Evolutionary conservation across 2,888 invertebrate species (phyloP).

Genomic region (Ischnus inquisitorius): DNA sequence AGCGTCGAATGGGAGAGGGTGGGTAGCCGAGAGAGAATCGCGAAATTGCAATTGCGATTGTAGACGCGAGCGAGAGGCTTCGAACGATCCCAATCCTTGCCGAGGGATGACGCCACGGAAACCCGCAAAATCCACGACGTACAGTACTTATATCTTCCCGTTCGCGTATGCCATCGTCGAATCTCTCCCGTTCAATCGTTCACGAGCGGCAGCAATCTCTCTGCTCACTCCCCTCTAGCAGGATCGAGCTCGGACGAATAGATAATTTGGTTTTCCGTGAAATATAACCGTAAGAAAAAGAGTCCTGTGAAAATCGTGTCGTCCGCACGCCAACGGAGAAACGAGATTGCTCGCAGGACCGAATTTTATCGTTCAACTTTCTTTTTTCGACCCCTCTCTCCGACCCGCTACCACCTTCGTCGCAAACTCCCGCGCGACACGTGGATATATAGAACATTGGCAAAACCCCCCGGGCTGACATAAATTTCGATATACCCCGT

Average conservation of each 20-base stretch:
- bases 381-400: slow-evolving; percentile 25
- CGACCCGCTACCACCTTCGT: background rate
- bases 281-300: slow-evolving; percentile 44
- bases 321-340: slow-evolving; percentile 34
- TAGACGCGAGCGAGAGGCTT: background rate
- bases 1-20: background rate
- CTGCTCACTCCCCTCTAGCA: background rate
- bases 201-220: background rate
- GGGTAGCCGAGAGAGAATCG: slow-evolving; percentile 9
- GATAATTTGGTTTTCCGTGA: slow-evolving; percentile 45
- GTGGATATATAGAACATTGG: slow-evolving; percentile 46
- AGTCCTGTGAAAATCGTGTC: slow-evolving; percentile 47
- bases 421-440: slow-evolving; percentile 40
- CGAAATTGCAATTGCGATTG: slow-evolving; percentile 23
- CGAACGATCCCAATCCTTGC: background rate
- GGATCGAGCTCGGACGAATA: slow-evolving; percentile 18
- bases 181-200: background rate
- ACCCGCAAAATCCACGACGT: slow-evolving; percentile 5
- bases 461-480: slow-evolving; percentile 61
- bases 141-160: background rate
- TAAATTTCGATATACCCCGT: slow-evolving; percentile 69
- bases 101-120: slow-evolving; percentile 4
- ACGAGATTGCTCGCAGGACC: slow-evolving; percentile 62
- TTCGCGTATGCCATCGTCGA: background rate
- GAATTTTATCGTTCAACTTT: slow-evolving; percentile 70